Evolutionary conservation across 2,113 vertebrate species (phyloP).

Genomic region (Notechis scutatus): DNA sequence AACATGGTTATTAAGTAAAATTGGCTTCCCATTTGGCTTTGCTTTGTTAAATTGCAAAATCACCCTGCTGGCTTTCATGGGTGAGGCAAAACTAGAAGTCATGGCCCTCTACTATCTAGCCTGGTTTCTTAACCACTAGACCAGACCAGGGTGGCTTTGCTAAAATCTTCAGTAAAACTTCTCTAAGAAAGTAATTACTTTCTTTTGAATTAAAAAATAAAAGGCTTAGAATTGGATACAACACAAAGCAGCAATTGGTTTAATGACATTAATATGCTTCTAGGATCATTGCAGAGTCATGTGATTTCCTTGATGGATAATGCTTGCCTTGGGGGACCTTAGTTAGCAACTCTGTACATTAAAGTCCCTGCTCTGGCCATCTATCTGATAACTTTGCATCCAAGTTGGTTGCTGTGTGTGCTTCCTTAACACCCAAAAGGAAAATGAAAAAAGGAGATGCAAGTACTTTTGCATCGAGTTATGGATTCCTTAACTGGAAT

Average conservation of each 20-base stretch:
- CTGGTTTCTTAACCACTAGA: neutral
- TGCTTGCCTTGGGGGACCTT: slow-evolving; percentile 20
- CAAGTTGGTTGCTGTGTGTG: neutral
- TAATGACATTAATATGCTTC: slow-evolving; percentile 30
- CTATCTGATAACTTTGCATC: slow-evolving; percentile 17
- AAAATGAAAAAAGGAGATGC: neutral
- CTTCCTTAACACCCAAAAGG: neutral
- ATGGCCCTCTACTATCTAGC: neutral
- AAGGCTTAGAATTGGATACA: slow-evolving; percentile 8
- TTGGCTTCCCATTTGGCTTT: neutral
- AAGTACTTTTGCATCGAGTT: neutral
- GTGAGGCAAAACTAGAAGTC: neutral
- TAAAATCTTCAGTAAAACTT: neutral
- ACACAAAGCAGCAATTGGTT: slow-evolving; percentile 16
- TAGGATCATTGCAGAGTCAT: slow-evolving; percentile 8
- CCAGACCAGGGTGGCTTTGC: neutral
- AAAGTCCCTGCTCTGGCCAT: slow-evolving; percentile 11
- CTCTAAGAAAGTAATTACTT: too few relatives aligned
- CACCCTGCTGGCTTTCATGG: neutral
- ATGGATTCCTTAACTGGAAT: neutral
- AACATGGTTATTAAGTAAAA: neutral
- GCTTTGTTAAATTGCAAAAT: neutral
- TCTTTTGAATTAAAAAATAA: neutral
- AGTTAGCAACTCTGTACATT: slow-evolving; percentile 7
- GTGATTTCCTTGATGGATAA: slow-evolving; percentile 7